Evolutionary conservation across 2,797 vertebrate genomes (phyloP).

Genomic region (Phoxinus dragarum): DNA sequence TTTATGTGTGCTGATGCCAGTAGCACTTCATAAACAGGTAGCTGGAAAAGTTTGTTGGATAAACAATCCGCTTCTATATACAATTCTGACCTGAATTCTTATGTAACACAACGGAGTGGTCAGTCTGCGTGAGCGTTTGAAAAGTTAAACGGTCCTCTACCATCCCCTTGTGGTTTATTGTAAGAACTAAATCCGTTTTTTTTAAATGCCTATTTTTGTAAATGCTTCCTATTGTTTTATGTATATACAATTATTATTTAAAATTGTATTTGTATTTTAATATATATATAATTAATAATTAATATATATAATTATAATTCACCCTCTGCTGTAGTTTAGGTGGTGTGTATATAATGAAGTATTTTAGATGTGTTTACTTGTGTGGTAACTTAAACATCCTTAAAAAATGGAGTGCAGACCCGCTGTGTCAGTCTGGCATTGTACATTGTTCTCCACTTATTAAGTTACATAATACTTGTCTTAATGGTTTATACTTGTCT

Average conservation of each 20-base stretch:
- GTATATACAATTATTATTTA: not conserved
- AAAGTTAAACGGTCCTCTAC: slow-evolving; percentile 42
- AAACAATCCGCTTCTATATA: slow-evolving; percentile 49
- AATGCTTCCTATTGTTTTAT: not conserved
- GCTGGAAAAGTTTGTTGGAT: slow-evolving; percentile 1
- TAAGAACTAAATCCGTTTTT: not conserved
- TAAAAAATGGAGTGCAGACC: not conserved
- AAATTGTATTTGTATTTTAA: no score
- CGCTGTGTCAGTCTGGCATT: not conserved
- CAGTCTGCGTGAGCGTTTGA: not conserved
- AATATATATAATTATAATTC: no score
- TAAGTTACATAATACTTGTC: not conserved
- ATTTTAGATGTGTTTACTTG: not conserved
- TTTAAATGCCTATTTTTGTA: not conserved
- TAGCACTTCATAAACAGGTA: not conserved
- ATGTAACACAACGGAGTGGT: slow-evolving; percentile 53
- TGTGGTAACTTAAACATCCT: not conserved
- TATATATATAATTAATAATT: no score
- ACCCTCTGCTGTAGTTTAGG: not conserved
- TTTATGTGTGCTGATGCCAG: not conserved
- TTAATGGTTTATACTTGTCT: not conserved
- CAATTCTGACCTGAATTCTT: slow-evolving; percentile 56
- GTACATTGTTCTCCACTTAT: not conserved
- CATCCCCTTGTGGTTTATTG: slow-evolving; percentile 62
- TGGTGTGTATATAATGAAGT: not conserved